phyloP scores from a whole-genome alignment of 2,888 invertebrate species.

The Laspeyria flexula region DNA sequence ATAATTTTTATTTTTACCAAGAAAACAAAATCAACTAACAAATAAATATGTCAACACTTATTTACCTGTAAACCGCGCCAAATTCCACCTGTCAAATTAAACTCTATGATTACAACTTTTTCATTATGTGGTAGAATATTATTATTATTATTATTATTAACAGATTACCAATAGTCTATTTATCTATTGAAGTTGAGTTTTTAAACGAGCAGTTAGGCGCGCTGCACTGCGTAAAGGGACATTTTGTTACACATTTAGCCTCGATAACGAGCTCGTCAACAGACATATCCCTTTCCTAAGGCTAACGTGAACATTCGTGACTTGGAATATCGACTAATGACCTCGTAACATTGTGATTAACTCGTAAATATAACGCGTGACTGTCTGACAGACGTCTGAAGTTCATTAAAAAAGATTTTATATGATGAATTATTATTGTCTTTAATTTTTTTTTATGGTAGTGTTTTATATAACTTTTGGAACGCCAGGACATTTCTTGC shows the following conservation, averaged over 20 bases:
- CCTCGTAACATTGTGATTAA: constrained; percentile 37
- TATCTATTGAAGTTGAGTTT: neutral
- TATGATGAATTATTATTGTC: no score
- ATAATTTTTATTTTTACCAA: no score
- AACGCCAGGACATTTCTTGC: no score
- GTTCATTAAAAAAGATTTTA: neutral
- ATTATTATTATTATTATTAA: neutral
- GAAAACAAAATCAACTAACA: no score
- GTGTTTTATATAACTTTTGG: no score
- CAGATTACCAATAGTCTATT: neutral
- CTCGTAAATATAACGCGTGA: constrained; percentile 28
- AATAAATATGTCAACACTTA: no score
- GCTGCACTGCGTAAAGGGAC: constrained; percentile 26
- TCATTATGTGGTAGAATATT: no score
- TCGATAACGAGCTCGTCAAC: constrained; percentile 46
- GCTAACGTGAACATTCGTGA: constrained; percentile 32
- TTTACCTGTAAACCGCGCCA: neutral
- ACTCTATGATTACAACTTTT: no score
- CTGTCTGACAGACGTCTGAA: constrained; percentile 35
- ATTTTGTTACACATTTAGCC: constrained; percentile 43
- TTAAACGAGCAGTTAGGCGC: constrained; percentile 14
- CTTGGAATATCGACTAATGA: constrained; percentile 42
- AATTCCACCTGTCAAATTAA: neutral
- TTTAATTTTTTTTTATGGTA: no score
- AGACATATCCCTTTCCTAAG: constrained; percentile 55